Evolutionary conservation across 2,888 invertebrate genomes (phyloP).

Genomic region (Lithophane leautieri): DNA sequence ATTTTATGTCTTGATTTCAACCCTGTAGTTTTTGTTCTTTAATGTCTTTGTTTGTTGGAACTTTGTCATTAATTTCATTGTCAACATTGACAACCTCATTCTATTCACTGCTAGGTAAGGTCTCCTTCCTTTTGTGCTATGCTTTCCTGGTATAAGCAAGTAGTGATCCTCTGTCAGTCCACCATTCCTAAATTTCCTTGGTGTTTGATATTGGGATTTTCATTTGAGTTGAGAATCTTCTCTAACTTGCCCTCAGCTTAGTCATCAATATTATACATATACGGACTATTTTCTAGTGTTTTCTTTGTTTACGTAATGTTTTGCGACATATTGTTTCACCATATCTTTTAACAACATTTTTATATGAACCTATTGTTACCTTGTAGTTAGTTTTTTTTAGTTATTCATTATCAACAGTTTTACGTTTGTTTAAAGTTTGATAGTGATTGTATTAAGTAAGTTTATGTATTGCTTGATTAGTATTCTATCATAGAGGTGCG

Average conservation of each 20-base stretch:
- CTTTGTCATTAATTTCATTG: background rate
- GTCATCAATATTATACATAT: background rate
- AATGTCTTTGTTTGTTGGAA: background rate
- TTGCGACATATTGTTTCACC: conserved; percentile 1
- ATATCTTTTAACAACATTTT: conserved; percentile 4
- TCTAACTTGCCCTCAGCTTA: background rate
- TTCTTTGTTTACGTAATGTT: background rate
- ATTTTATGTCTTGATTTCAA: background rate
- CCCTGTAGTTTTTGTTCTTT: background rate
- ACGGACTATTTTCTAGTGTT: background rate
- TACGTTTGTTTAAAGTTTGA: conserved; percentile 1
- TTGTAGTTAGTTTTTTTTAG: background rate
- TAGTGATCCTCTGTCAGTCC: background rate
- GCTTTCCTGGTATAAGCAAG: background rate
- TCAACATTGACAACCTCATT: background rate
- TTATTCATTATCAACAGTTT: background rate
- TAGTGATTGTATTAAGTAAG: background rate
- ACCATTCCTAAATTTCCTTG: background rate
- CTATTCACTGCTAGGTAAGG: background rate
- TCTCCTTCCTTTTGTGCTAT: background rate
- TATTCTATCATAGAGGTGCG: background rate
- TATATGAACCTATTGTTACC: background rate
- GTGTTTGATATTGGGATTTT: background rate
- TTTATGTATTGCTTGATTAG: background rate
- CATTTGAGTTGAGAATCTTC: background rate